Base-by-base conservation (phyloP, 2,888 invertebrate species). In the Argyresthia goedartella region DNA sequence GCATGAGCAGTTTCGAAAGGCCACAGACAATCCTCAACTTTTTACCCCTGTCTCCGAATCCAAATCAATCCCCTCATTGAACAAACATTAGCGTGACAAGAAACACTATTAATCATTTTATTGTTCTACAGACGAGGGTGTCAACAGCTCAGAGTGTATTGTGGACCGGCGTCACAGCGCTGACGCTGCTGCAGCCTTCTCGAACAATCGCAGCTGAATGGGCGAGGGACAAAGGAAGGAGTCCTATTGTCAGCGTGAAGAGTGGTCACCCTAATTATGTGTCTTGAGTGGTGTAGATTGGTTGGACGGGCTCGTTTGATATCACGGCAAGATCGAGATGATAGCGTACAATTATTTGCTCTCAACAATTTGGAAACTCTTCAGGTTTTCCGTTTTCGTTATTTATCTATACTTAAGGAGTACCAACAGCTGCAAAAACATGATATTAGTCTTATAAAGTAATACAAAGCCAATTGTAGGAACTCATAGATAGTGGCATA, bases 161-260 rank as follows among this genome's bases (percentile, higher is more conserved):
- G 80, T 80, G 73, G 80, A 81, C 75, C 81, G 84, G 81, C 84
- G 79, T 47, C 25, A 8, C 41, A 13, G 35, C 13, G 15, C 36
- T 35, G 9, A 35, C 48, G 6, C 1, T 46, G 46, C n/a, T 8
- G 46, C 48, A 11, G 39, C 39, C 9, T 11, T 39, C 69, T 72
- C 71, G 72, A 79, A 81, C 81, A 84, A 82, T 84, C 76, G 73
- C 72, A 77, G 81, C 76, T 76, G 79, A 81, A 81, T 77, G 78
- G 80, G 58, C 67, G 66, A 66, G 67, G 80, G 78, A 85, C 85
- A 85, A 85, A 80, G 80, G 84, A 47, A 72, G 65, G 63, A 62
- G 56, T 66, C 75, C 84, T 82, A 81, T 85, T 85, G 85, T 85
- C 62, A 71, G 76, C 81, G 80, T 81, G 84, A 85, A 84, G 85